Base-by-base conservation (phyloP, 2,113 vertebrate species). In the Oxygymnocypris stewartii region DNA sequence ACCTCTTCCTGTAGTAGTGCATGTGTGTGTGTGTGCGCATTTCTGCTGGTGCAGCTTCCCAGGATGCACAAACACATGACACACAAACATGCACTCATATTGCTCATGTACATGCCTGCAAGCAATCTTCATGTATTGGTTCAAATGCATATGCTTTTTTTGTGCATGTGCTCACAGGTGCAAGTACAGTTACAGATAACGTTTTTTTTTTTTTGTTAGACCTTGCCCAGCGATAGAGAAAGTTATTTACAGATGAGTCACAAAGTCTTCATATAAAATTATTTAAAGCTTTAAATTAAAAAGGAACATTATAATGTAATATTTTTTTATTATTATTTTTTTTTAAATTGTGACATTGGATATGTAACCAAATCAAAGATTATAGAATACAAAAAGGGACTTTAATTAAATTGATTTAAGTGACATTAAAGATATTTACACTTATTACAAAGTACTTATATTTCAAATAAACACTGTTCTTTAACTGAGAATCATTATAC, bases 21-120 rank as follows among this genome's bases (percentile, higher is more conserved):
- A 31, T 54, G 80, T 12, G 9, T 82, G 61, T 69, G 80, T 63
- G 80, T 84, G 44, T 82, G 73, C n/a, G 71, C 31, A 51, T 42
- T 42, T 54, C 73, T 83, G 79, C 76, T 84, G 25, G 61, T 86
- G 80, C 80, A 83, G 69, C 84, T 63, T 86, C 79, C 84, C 79
- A 85, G 79, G 80, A 88, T 79, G 77, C 67, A 59, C 79, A 51
- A 42, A 83, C 35, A 44, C 40, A 25, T 77, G 31, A 80, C 87
- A 85, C 77, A 77, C 57, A 82, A 63, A 88, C 18, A 67, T 59
- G 18, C 78, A 86, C 44, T 7, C 57, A n/a, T 85, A 76, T 82
- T 76, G 78, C 78, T 65, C 40, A 82, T 54, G 71, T 51, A 77
- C 37, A 77, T 75, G 71, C 37, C 67, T 35, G 76, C 63, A 65